These are phyloP conservation scores for Spodoptera frugiperda DNA, from an alignment of 1,140 invertebrate genomes.

Conservation along the genomic window DNA sequence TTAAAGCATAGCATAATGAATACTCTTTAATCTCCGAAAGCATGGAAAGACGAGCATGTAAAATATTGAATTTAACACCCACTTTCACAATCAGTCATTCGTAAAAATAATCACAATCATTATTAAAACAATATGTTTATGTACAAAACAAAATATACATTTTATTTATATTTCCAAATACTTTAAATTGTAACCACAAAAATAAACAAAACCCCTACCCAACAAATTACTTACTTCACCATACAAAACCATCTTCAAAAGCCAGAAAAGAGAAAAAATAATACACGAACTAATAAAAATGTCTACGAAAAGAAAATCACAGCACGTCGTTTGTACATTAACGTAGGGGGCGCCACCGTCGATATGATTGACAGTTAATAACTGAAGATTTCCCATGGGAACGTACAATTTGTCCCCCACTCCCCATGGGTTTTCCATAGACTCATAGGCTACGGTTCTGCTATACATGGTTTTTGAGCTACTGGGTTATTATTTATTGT, in stretches of 20 bases:
- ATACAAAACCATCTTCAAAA: neutral
- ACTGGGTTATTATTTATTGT: neutral
- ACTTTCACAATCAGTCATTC: no score
- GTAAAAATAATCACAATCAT: no score
- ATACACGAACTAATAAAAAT: neutral
- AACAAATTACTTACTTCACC: neutral
- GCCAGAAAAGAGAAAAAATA: neutral
- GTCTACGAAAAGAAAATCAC: slow-evolving; percentile 43
- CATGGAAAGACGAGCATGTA: no score
- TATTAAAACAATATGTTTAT: no score
- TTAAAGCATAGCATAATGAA: no score
- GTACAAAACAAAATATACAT: no score
- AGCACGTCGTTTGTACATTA: slow-evolving; percentile 45
- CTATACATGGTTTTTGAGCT: slow-evolving; percentile 21
- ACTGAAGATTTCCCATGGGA: slow-evolving; percentile 68
- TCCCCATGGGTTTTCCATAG: slow-evolving; percentile 31
- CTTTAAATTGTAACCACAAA: no score
- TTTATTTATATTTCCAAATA: no score
- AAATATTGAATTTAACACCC: no score
- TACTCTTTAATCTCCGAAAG: no score
- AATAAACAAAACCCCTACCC: neutral
- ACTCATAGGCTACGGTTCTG: neutral
- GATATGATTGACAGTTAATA: slow-evolving; percentile 72
- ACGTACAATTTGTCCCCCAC: slow-evolving; percentile 59
- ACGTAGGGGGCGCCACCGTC: slow-evolving; percentile 46